These are phyloP conservation scores for Eucera pruinosa DNA, from an alignment of 2,888 invertebrate genomes.

Conservation along the genomic window DNA sequence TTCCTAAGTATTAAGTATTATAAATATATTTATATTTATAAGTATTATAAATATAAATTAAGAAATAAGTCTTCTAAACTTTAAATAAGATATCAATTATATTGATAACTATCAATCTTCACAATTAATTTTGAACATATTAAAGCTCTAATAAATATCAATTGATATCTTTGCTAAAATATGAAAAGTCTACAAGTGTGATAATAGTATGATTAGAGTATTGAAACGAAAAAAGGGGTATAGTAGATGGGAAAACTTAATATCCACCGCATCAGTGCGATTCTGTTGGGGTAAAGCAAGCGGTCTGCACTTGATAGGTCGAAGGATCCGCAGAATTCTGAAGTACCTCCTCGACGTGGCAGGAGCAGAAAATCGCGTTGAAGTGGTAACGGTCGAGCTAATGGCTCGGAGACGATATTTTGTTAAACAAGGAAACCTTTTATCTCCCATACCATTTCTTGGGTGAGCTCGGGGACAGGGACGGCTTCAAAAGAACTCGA, in stretches of 20 bases:
- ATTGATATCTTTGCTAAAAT: background rate
- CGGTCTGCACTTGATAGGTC: slow-evolving; percentile 72
- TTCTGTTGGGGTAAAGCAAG: slow-evolving; percentile 40
- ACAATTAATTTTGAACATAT: too few relatives aligned
- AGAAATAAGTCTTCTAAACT: too few relatives aligned
- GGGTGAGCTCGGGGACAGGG: slow-evolving; percentile 71
- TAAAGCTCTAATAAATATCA: background rate
- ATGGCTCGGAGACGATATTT: slow-evolving; percentile 83
- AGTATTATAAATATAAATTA: too few relatives aligned
- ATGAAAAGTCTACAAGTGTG: background rate
- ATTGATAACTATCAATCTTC: too few relatives aligned
- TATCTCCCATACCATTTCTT: slow-evolving; percentile 76
- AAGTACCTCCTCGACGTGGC: slow-evolving; percentile 73
- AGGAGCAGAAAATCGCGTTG: slow-evolving; percentile 79
- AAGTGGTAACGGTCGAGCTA: slow-evolving; percentile 82
- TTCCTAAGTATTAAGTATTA: too few relatives aligned
- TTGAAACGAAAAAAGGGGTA: background rate
- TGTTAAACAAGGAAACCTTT: slow-evolving; percentile 84
- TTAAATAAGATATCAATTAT: too few relatives aligned
- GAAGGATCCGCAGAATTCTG: slow-evolving; percentile 71
- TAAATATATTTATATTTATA: too few relatives aligned
- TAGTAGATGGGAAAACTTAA: slow-evolving; percentile 27
- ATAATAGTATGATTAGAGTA: background rate
- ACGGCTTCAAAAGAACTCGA: slow-evolving; percentile 55
- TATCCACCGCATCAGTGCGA: slow-evolving; percentile 30